These are phyloP conservation scores for Drosophila truncata DNA, from an alignment of 1,140 invertebrate species.

Conservation along the genomic window DNA sequence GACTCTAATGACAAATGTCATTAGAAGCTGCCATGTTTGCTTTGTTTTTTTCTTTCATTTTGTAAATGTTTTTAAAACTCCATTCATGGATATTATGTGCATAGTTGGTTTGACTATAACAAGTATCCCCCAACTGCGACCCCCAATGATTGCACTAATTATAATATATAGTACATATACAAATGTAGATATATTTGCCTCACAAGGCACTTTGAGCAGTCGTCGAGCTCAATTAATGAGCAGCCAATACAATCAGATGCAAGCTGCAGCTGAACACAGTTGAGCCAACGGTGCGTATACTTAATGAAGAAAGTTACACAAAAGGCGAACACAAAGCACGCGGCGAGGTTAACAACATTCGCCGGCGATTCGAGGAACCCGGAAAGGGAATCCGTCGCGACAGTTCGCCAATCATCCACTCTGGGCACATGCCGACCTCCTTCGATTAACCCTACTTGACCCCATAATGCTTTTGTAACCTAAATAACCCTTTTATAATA, in stretches of 20 bases:
- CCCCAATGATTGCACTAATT: conserved; percentile 1
- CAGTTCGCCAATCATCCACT: conserved; percentile 25
- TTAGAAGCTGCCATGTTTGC: not conserved
- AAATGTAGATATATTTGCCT: not conserved
- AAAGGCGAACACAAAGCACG: conserved; percentile 49
- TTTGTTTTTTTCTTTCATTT: conserved; percentile 5
- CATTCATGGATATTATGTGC: not conserved
- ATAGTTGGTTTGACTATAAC: conserved; percentile 21
- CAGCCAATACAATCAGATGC: conserved; percentile 1
- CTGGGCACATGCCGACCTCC: conserved; percentile 8
- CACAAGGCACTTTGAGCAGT: conserved; percentile 19
- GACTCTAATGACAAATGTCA: not conserved
- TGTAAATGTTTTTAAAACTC: not conserved
- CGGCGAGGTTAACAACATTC: conserved; percentile 70
- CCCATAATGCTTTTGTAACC: not conserved
- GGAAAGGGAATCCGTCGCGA: conserved; percentile 53
- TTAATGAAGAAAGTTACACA: conserved; percentile 51
- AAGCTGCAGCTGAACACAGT: conserved; percentile 3
- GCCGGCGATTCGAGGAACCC: conserved; percentile 50
- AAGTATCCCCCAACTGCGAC: not conserved
- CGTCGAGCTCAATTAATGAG: conserved; percentile 43
- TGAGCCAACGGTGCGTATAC: conserved; percentile 45
- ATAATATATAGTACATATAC: not conserved
- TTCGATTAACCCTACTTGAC: conserved; percentile 14
- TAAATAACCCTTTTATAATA: not conserved